These are phyloP conservation scores for Agrochola litura DNA, from an alignment of 2,888 invertebrate species.

Conservation along the genomic window DNA sequence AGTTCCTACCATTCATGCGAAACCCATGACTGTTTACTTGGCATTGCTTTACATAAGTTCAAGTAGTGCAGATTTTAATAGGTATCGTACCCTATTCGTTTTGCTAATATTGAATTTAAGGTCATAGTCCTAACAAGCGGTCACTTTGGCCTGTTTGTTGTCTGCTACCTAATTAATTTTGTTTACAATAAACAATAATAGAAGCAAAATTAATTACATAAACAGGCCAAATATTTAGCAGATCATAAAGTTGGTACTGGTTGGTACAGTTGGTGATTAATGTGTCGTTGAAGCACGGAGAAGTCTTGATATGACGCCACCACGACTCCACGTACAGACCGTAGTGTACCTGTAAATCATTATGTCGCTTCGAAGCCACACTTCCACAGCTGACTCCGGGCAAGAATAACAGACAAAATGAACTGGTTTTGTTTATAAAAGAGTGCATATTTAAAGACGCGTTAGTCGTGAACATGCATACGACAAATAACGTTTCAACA, in stretches of 20 bases:
- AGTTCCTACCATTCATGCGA: not conserved
- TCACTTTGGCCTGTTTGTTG: too few species aligned
- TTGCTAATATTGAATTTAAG: too few species aligned
- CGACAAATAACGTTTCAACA: slow-evolving; percentile 27
- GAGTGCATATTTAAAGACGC: slow-evolving; percentile 12
- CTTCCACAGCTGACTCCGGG: too few species aligned
- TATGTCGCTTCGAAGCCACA: not conserved
- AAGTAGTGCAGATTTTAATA: not conserved
- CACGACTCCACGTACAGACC: too few species aligned
- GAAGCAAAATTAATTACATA: not conserved
- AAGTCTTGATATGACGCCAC: not conserved
- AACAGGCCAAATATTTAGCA: not conserved
- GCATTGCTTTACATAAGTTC: not conserved
- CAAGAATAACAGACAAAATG: not conserved
- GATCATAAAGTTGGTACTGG: not conserved
- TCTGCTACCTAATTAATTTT: not conserved
- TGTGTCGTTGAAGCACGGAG: too few species aligned
- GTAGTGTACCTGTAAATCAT: not conserved
- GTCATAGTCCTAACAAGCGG: too few species aligned
- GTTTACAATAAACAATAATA: not conserved
- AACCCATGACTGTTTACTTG: slow-evolving; percentile 8
- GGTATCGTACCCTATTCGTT: not conserved
- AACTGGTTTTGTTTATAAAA: slow-evolving; percentile 37
- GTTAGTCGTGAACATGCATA: not conserved
- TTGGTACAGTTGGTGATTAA: not conserved